phyloP scores from a whole-genome alignment of 2,797 vertebrate genomes.

The Semaprochilodus insignis region DNA sequence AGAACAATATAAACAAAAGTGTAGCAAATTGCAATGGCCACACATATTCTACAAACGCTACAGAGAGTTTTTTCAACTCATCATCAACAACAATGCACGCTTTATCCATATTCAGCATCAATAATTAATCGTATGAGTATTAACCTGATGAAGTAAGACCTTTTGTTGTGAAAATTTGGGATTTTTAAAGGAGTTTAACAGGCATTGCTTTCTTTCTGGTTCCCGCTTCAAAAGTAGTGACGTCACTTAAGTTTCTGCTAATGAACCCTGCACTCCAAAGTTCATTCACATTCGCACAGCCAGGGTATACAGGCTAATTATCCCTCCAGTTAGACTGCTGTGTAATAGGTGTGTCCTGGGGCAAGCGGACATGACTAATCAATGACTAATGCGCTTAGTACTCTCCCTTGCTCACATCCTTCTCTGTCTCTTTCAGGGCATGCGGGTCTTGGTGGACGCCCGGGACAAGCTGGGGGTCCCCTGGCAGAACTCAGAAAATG shows the following conservation, averaged over 20 bases:
- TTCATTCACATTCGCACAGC: background rate
- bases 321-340: slow-evolving; percentile 9
- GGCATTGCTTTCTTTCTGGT: slow-evolving; percentile 2
- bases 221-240: slow-evolving; percentile 26
- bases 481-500: slow-evolving; percentile 94
- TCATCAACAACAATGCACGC: too few relatives aligned
- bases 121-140: background rate
- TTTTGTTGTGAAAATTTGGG: too few relatives aligned
- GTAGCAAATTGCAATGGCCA: background rate
- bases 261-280: slow-evolving; percentile 10
- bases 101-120: background rate
- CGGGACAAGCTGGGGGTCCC: slow-evolving; percentile 93
- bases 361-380: slow-evolving; percentile 37
- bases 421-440: slow-evolving; percentile 80
- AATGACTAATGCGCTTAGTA: slow-evolving; percentile 20
- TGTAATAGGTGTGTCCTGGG: slow-evolving; percentile 21
- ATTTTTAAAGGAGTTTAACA: background rate
- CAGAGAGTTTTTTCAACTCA: too few relatives aligned
- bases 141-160: background rate
- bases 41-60: background rate
- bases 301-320: slow-evolving; percentile 11
- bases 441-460: slow-evolving; percentile 93
- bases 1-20: background rate
- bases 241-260: slow-evolving; percentile 29
- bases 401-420: slow-evolving; percentile 11